Percentiles rank a stretch among this genome's conserved stretches.
Conservation (phyloP, 2,888 invertebrate species). For the Pseudanteris insignis region DNA sequence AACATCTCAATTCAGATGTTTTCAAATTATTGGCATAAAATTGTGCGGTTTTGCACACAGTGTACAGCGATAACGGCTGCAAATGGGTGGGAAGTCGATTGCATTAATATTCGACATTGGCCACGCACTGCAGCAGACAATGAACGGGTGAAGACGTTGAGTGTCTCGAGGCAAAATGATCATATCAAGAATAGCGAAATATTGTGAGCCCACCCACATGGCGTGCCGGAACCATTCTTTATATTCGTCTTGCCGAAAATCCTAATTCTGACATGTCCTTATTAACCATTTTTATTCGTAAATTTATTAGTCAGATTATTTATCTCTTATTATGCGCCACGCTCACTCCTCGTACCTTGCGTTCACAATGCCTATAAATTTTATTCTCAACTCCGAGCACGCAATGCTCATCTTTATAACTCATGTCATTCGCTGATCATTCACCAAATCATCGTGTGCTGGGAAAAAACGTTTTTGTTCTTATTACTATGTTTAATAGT, state of each 20-base stretch:
- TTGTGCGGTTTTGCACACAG: conserved; percentile 8
- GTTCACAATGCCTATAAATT: no score
- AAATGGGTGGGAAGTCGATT: conserved; percentile 34
- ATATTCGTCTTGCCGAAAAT: conserved; percentile 23
- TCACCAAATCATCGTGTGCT: no score
- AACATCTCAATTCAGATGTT: no score
- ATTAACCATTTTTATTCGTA: conserved; percentile 17
- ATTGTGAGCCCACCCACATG: conserved; percentile 27
- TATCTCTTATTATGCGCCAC: no score
- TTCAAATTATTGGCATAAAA: no score
- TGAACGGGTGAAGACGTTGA: conserved; percentile 31
- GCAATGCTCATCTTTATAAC: no score
- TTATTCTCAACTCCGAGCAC: no score
- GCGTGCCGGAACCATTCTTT: conserved; percentile 2
- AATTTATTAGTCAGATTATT: conserved; percentile 7
- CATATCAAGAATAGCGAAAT: conserved; percentile 44
- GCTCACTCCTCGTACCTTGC: no score
- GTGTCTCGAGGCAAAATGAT: conserved; percentile 34
- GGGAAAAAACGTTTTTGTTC: no score
- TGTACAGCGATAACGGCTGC: conserved; percentile 19
- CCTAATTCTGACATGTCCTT: conserved; percentile 11
- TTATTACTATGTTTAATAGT: no score
- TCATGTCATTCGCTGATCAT: no score
- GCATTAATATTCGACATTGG: conserved; percentile 43
- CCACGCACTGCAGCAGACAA: conserved; percentile 34